Percentiles rank a stretch among this genome's conserved stretches.
Conservation (phyloP, 2,797 vertebrate genomes). For the Chelon auratus region DNA sequence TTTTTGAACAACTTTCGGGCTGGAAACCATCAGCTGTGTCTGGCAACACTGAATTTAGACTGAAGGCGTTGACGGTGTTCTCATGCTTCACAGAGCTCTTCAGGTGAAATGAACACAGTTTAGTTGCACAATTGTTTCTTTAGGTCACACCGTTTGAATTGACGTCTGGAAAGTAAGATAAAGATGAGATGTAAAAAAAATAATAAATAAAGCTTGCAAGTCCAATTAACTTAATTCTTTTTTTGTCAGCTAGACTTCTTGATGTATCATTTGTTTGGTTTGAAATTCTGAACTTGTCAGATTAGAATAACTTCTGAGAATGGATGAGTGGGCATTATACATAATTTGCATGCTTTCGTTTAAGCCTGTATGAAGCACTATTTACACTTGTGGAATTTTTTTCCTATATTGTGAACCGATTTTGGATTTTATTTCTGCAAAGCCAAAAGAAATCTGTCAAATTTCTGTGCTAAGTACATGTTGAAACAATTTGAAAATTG, state of each 20-base stretch:
- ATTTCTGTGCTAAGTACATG: constrained; percentile 36
- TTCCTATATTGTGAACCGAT: constrained; percentile 39
- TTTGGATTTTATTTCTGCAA: constrained; percentile 38
- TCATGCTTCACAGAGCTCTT: constrained; percentile 8
- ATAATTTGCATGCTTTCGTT: constrained; percentile 74
- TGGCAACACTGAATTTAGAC: background rate
- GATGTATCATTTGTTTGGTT: constrained; percentile 56
- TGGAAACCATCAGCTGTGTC: too few relatives aligned
- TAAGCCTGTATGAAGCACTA: constrained; percentile 53
- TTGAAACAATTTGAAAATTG: constrained; percentile 36
- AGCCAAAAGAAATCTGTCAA: constrained; percentile 39
- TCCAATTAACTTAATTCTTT: constrained; percentile 24
- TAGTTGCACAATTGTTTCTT: constrained; percentile 24
- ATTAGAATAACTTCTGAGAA: constrained; percentile 49
- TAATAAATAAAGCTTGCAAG: background rate
- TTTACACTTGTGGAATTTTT: constrained; percentile 35
- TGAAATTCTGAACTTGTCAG: constrained; percentile 59
- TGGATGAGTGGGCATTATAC: constrained; percentile 80
- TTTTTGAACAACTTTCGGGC: too few relatives aligned
- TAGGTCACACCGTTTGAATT: constrained; percentile 32
- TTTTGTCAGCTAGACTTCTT: constrained; percentile 42
- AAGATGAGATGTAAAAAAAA: background rate
- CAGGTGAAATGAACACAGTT: background rate
- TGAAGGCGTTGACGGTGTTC: background rate
- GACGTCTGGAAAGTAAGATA: constrained; percentile 15